Evolutionary conservation across 2,113 vertebrate species (phyloP).

Genomic region (Condylura cristata): DNA sequence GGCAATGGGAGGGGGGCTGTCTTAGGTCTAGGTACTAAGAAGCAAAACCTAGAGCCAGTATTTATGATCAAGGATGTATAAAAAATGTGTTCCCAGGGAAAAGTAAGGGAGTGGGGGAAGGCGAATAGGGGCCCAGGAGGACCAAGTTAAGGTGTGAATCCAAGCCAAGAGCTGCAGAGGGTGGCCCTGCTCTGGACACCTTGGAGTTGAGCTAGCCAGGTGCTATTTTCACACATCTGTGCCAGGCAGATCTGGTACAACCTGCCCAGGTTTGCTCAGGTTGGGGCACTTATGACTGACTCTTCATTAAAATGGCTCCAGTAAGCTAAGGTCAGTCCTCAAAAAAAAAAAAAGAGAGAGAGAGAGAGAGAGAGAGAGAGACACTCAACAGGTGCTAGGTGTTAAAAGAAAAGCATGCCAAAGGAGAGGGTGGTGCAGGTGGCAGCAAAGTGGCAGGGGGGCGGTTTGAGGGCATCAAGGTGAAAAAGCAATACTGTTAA

Average conservation of each 20-base stretch:
- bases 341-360: background rate
- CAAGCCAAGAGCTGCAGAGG: no score
- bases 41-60: background rate
- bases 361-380: background rate
- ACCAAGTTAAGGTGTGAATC: no score
- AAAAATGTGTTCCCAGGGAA: background rate
- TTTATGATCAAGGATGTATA: background rate
- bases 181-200: background rate
- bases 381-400: background rate
- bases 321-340: background rate
- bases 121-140: rapidly evolving
- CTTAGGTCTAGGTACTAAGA: background rate
- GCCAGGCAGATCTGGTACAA: no score
- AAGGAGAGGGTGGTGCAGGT: background rate
- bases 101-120: background rate
- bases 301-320: background rate
- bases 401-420: background rate
- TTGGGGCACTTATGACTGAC: background rate
- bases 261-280: no score
- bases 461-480: rapidly evolving
- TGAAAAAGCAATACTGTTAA: rapidly evolving
- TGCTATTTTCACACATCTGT: background rate
- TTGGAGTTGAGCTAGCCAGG: no score
- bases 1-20: background rate
- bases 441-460: background rate